Evolutionary conservation across 2,113 vertebrate species (phyloP).

Genomic region (Gracilinanus agilis): DNA sequence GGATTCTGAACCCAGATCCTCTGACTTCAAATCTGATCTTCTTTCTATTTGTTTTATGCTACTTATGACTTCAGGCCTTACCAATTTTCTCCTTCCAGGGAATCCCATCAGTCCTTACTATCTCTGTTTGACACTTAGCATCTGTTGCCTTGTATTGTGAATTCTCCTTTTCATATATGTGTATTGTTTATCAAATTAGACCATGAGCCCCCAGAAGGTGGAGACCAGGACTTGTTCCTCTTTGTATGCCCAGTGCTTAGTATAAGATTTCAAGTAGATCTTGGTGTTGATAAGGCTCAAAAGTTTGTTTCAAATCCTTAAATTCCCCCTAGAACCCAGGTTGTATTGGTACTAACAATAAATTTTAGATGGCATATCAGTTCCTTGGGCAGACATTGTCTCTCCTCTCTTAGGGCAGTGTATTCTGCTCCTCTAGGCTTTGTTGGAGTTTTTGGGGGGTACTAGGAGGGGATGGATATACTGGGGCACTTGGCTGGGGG

Average conservation of each 20-base stretch:
- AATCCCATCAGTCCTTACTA: neutral
- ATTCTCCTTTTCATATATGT: neutral
- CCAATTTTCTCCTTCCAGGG: neutral
- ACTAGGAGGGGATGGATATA: neutral
- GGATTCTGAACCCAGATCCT: neutral
- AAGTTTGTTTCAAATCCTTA: slow-evolving; percentile 12
- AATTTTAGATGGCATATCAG: neutral
- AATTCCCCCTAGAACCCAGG: neutral
- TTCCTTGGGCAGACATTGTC: neutral
- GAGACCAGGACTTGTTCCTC: neutral
- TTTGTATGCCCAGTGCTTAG: neutral
- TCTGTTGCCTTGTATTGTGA: neutral
- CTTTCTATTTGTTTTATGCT: neutral
- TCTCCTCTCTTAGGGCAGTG: neutral
- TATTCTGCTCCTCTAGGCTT: neutral
- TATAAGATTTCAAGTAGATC: neutral
- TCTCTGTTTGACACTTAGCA: neutral
- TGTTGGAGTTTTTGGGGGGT: neutral
- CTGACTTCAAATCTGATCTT: neutral
- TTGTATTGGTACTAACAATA: slow-evolving; percentile 2
- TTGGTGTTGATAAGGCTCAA: neutral
- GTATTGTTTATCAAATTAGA: neutral
- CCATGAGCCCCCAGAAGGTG: neutral
- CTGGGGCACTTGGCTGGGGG: neutral
- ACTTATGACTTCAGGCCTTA: neutral